Conservation (phyloP, 2,797 vertebrate genomes). For the Bradypodion pumilum region DNA sequence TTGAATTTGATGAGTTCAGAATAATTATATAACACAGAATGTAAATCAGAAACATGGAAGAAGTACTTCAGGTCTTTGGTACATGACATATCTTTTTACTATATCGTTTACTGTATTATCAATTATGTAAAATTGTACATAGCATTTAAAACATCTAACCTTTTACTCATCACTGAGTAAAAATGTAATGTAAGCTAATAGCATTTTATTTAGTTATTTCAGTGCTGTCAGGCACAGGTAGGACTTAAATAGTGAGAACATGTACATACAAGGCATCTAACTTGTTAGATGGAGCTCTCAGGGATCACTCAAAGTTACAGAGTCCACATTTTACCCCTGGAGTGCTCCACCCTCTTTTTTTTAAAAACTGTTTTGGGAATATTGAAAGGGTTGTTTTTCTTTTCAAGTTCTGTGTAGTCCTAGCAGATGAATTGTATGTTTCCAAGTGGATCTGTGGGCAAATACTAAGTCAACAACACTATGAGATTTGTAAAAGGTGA, state of each 20-base stretch:
- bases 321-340: too few species aligned
- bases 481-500: too few species aligned
- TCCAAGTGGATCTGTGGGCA: too few species aligned
- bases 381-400: too few species aligned
- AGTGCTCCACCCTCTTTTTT: too few species aligned
- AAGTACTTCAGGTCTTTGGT: not conserved
- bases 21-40: slow-evolving; percentile 6
- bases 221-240: not conserved
- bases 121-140: slow-evolving; percentile 8
- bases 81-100: slow-evolving; percentile 2
- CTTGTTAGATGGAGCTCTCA: too few species aligned
- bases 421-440: too few species aligned
- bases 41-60: not conserved
- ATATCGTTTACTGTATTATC: slow-evolving; percentile 33
- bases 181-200: not conserved
- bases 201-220: slow-evolving; percentile 21
- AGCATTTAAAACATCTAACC: slow-evolving; percentile 13
- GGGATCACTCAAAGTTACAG: too few species aligned
- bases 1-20: slow-evolving; percentile 2
- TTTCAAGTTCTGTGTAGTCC: too few species aligned
- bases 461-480: too few species aligned
- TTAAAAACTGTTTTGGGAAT: too few species aligned
- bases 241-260: not conserved
- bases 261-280: too few species aligned
- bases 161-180: slow-evolving; percentile 19